These are phyloP conservation scores for Crax fasciolata DNA, from an alignment of 2,797 vertebrate genomes.

Conservation along the genomic window DNA sequence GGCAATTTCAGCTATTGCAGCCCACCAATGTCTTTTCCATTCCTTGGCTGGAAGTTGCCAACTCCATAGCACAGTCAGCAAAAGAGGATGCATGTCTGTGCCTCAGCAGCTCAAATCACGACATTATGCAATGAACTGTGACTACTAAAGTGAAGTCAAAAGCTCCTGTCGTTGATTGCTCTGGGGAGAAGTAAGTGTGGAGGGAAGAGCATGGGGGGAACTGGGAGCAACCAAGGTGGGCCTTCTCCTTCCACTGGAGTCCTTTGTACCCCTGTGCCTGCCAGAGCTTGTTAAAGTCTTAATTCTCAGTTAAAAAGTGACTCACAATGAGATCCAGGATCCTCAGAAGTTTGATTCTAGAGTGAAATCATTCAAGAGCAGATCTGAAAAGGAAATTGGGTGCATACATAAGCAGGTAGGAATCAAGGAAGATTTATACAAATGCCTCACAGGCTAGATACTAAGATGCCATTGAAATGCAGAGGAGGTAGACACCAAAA, in stretches of 20 bases:
- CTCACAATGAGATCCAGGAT: rapidly evolving
- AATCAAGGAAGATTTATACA: background rate
- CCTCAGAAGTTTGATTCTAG: background rate
- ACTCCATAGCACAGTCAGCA: background rate
- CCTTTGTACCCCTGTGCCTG: background rate
- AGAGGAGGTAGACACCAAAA: background rate
- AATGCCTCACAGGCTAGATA: background rate
- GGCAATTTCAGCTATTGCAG: background rate
- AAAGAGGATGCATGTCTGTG: background rate
- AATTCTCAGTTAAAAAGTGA: background rate
- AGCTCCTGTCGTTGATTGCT: background rate
- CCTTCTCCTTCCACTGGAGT: background rate
- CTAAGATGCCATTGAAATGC: background rate
- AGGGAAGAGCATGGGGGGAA: background rate
- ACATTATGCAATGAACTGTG: background rate
- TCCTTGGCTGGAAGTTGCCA: background rate
- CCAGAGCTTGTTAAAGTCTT: background rate
- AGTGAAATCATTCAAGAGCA: background rate
- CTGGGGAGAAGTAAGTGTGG: background rate
- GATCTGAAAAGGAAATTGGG: background rate
- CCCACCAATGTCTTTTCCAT: constrained; percentile 49
- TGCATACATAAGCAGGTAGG: background rate
- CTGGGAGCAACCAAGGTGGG: background rate
- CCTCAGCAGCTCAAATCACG: background rate
- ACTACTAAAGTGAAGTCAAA: background rate